A percentile compares a stretch with the other conserved stretches of the same genome.
phyloP scores from a whole-genome alignment of 2,113 vertebrate genomes.

The Zosterops pallidus region DNA sequence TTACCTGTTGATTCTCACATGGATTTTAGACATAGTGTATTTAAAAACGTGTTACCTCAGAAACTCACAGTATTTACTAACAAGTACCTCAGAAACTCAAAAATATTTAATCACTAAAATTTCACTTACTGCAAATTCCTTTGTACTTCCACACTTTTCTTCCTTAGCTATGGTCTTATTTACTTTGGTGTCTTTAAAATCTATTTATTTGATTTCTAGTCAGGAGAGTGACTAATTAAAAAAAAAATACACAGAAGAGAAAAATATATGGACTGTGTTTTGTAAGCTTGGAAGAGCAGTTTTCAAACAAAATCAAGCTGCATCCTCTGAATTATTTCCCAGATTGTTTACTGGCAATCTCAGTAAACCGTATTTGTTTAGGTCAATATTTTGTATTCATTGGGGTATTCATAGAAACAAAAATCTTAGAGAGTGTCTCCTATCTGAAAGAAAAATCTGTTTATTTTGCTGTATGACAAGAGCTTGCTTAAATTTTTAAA shows the following conservation, averaged over 20 bases:
- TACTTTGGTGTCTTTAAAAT: background rate
- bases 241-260: background rate
- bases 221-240: background rate
- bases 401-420: background rate
- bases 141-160: background rate
- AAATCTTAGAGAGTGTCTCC: background rate
- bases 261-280: background rate
- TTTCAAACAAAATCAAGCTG: conserved; percentile 22
- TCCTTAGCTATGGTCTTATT: background rate
- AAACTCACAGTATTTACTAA: background rate
- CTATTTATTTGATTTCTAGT: background rate
- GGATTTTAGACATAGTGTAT: background rate
- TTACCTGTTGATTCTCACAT: background rate
- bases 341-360: conserved; percentile 15
- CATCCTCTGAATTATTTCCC: background rate
- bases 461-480: conserved; percentile 18
- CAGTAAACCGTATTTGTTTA: conserved; percentile 6
- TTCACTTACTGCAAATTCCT: background rate
- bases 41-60: background rate
- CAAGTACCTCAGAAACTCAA: background rate
- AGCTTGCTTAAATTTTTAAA: conserved; percentile 38
- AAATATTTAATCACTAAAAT: background rate
- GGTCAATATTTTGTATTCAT: conserved; percentile 37
- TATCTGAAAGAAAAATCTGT: conserved; percentile 25
- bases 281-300: background rate